Evolutionary conservation across 2,113 vertebrate genomes (phyloP).

Genomic region (Caranx ignobilis): DNA sequence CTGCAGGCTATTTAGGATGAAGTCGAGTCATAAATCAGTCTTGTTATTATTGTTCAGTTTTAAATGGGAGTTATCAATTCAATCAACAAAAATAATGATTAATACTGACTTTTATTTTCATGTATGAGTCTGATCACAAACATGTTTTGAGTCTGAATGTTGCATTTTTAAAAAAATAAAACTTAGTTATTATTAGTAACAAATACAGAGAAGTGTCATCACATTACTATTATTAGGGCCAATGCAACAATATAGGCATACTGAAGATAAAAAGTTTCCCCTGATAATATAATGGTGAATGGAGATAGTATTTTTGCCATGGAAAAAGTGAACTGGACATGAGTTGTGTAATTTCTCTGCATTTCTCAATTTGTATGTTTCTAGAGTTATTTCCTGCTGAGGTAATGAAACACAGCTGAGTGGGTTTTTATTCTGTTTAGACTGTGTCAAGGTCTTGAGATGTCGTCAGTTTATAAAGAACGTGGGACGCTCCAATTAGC

Average conservation of each 20-base stretch:
- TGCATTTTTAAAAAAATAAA: not conserved
- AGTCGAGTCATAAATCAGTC: not conserved
- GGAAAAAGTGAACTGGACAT: not conserved
- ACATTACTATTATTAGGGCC: not conserved
- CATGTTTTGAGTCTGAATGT: not conserved
- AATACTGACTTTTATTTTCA: not conserved
- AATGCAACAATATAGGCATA: not conserved
- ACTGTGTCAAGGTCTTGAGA: constrained; percentile 27
- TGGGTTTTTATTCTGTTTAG: constrained; percentile 13
- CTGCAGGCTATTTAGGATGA: not conserved
- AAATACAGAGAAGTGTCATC: not conserved
- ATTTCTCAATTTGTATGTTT: not conserved
- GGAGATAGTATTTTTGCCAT: too few relatives aligned
- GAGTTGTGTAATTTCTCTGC: not conserved
- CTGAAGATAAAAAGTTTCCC: too few relatives aligned
- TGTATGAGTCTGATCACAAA: not conserved
- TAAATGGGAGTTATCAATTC: not conserved
- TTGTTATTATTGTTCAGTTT: not conserved
- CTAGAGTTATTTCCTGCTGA: not conserved
- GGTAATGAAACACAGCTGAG: not conserved
- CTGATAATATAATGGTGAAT: too few relatives aligned
- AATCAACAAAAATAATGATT: not conserved
- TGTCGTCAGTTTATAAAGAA: constrained; percentile 17
- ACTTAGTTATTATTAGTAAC: not conserved
- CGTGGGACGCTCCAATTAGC: constrained; percentile 23